These are phyloP conservation scores for Siniperca chuatsi DNA, from an alignment of 2,113 vertebrate species.

Conservation along the genomic window DNA sequence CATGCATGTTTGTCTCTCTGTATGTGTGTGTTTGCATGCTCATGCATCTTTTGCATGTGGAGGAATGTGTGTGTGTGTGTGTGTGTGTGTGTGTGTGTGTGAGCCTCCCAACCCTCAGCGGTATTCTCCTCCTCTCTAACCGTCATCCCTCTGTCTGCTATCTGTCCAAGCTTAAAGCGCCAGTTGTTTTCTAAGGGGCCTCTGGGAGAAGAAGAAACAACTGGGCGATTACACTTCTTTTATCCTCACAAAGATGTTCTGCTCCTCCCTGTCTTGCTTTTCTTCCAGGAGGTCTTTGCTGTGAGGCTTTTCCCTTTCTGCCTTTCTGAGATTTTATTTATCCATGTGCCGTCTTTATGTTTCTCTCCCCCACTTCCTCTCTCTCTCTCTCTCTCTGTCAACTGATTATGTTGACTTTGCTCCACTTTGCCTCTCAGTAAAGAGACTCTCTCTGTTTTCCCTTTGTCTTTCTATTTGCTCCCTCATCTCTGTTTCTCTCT, in stretches of 20 bases:
- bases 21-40: constrained; percentile 10
- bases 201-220: constrained; percentile 78
- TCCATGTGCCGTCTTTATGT: constrained; percentile 38
- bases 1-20: not conserved
- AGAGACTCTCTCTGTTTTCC: constrained; percentile 10
- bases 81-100: constrained; percentile 14
- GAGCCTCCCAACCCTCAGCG: constrained; percentile 49
- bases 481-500: constrained; percentile 9
- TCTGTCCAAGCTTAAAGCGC: constrained; percentile 79
- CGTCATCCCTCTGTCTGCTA: constrained; percentile 76
- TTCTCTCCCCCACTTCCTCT: constrained; percentile 26
- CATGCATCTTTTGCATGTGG: constrained; percentile 1
- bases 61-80: not conserved
- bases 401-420: constrained; percentile 58
- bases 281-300: constrained; percentile 74
- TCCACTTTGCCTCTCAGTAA: constrained; percentile 47
- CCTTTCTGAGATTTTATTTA: constrained; percentile 66
- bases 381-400: constrained; percentile 26
- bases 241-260: constrained; percentile 73
- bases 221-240: constrained; percentile 76
- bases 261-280: constrained; percentile 64
- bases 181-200: constrained; percentile 76
- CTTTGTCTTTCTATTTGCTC: constrained; percentile 3
- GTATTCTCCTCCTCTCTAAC: constrained; percentile 71
- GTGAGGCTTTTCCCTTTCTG: constrained; percentile 62